A percentile compares a stretch with the other conserved stretches of the same genome.
These are phyloP conservation scores for Eublepharis macularius DNA, from an alignment of 2,113 vertebrate genomes.

Conservation along the genomic window DNA sequence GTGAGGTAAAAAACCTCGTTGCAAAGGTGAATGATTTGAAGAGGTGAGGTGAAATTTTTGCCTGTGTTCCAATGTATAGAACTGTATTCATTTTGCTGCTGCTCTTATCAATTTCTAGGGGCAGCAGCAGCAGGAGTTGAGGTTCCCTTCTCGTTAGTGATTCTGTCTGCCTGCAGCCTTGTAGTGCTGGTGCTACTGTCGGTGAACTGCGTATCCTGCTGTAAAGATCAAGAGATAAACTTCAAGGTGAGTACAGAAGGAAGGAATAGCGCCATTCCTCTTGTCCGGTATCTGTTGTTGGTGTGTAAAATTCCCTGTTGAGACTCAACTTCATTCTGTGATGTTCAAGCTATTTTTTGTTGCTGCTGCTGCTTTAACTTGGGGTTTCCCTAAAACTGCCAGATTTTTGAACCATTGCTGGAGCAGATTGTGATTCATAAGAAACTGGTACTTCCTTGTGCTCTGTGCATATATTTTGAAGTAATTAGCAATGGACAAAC, in stretches of 20 bases:
- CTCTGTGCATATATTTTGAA: neutral
- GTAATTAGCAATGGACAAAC: neutral
- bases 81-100: neutral
- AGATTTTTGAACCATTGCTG: neutral
- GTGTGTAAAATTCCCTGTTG: neutral
- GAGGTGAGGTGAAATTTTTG: neutral
- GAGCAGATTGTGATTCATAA: neutral
- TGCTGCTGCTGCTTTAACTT: too few species aligned
- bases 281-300: neutral
- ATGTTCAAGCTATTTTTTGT: neutral
- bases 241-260: slow-evolving; percentile 88
- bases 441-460: neutral
- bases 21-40: neutral
- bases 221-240: slow-evolving; percentile 94
- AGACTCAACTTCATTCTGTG: neutral
- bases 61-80: neutral
- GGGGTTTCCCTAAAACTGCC: neutral
- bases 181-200: slow-evolving; percentile 83
- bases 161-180: slow-evolving; percentile 83
- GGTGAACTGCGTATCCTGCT: slow-evolving; percentile 92
- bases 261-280: neutral
- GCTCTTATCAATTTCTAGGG: slow-evolving; percentile 71
- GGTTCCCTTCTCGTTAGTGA: slow-evolving; percentile 76
- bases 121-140: slow-evolving; percentile 62
- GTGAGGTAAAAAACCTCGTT: neutral